Percentiles rank a stretch among this genome's conserved stretches.
Conservation (phyloP, 2,888 invertebrate genomes). For the Smittia aterrima region DNA sequence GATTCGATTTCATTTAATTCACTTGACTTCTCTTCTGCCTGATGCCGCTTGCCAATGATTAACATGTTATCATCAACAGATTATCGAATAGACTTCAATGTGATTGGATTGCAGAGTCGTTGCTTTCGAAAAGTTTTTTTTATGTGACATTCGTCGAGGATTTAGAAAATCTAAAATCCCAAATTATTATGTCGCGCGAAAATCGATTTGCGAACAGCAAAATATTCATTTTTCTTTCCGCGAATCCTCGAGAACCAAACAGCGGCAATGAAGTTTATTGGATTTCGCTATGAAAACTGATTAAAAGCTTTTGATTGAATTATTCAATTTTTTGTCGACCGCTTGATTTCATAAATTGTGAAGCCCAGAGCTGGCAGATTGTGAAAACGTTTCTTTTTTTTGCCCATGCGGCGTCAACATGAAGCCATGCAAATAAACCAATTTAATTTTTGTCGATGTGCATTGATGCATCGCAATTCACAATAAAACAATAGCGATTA, state of each 20-base stretch:
- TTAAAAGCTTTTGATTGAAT: not conserved
- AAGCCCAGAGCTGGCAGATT: not conserved
- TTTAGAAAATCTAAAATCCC: no score
- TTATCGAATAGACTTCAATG: not conserved
- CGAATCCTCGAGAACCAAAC: not conserved
- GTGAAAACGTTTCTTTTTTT: not conserved
- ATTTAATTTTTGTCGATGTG: not conserved
- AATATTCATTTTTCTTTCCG: not conserved
- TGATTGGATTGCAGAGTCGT: no score
- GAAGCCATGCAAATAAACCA: slow-evolving; percentile 5
- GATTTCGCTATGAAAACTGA: not conserved
- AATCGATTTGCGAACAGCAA: no score
- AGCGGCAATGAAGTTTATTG: not conserved
- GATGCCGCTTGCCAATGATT: not conserved
- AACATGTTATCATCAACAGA: not conserved
- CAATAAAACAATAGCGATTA: not conserved
- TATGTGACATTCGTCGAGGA: no score
- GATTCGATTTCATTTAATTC: slow-evolving; percentile 12
- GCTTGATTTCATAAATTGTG: slow-evolving; percentile 8
- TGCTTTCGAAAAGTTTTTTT: no score
- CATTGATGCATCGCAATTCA: not conserved
- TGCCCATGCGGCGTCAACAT: not conserved
- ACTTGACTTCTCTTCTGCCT: slow-evolving; percentile 2
- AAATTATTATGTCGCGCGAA: no score
- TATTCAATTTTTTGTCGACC: not conserved